These are phyloP conservation scores for Thymelicus acteon DNA, from an alignment of 2,888 invertebrate species.

Conservation along the genomic window DNA sequence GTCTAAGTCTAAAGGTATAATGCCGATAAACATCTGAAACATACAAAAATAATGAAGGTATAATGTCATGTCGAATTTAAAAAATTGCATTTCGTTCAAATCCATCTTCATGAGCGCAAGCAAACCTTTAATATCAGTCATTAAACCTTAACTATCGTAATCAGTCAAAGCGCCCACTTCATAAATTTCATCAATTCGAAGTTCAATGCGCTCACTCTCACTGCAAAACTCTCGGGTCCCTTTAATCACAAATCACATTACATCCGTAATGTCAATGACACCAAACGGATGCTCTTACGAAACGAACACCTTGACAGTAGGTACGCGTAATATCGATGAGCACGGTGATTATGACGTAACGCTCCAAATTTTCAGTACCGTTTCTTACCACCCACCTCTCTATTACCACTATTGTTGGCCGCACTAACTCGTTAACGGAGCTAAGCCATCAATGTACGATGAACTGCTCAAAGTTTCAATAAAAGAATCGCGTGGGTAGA, in stretches of 20 bases:
- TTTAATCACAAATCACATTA: conserved; percentile 59
- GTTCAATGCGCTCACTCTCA: conserved; percentile 49
- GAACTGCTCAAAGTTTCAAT: conserved; percentile 42
- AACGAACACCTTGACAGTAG: conserved; percentile 79
- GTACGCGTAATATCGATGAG: conserved; percentile 56
- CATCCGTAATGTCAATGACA: conserved; percentile 80
- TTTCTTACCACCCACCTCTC: neutral
- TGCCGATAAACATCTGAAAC: too few relatives aligned
- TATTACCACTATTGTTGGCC: neutral
- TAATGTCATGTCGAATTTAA: neutral
- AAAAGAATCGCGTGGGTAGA: conserved; percentile 52
- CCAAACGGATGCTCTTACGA: conserved; percentile 74
- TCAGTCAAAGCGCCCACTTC: conserved; percentile 37
- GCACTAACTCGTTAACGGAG: neutral
- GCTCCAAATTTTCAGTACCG: conserved; percentile 13
- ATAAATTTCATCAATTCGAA: conserved; percentile 39
- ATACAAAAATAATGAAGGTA: too few relatives aligned
- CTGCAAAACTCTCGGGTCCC: conserved; percentile 59
- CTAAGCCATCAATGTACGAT: conserved; percentile 44
- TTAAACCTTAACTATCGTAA: conserved; percentile 22
- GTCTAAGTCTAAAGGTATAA: too few relatives aligned
- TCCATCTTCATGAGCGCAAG: conserved; percentile 13
- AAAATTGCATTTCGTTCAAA: conserved; percentile 6
- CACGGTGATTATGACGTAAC: conserved; percentile 54
- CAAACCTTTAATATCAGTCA: conserved; percentile 25